Conservation (phyloP, 2,113 vertebrate species). For the zebrafish (Danio rerio) region DNA sequence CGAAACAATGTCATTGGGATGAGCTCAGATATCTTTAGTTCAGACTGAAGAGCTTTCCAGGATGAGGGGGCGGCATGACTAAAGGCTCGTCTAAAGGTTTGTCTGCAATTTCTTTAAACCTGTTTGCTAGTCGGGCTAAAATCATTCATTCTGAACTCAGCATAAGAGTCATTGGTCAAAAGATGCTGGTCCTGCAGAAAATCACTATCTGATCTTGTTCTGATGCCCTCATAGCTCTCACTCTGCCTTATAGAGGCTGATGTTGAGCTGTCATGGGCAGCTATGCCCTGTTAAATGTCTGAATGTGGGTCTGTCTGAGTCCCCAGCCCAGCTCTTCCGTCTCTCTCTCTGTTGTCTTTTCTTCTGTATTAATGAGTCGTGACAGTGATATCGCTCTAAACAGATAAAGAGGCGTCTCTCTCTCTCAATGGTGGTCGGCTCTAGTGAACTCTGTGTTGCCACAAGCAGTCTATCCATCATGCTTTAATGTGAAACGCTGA, state of each 20-base stretch:
- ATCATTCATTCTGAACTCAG: too few species aligned
- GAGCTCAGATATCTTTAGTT: too few species aligned
- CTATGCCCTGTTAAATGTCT: conserved; percentile 27
- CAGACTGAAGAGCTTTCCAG: too few species aligned
- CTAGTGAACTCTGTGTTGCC: neutral
- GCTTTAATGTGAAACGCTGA: conserved; percentile 26
- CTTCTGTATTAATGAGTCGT: conserved; percentile 46
- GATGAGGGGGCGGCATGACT: too few species aligned
- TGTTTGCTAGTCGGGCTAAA: too few species aligned
- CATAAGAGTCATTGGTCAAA: too few species aligned
- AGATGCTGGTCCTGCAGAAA: too few species aligned
- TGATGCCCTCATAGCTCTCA: neutral
- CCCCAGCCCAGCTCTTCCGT: neutral
- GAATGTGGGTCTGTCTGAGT: neutral
- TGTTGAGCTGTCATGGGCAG: conserved; percentile 6
- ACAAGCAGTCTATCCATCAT: conserved; percentile 27
- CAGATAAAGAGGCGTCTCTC: conserved; percentile 40
- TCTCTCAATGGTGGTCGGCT: conserved; percentile 14
- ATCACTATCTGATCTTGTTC: too few species aligned
- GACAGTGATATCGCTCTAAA: conserved; percentile 48
- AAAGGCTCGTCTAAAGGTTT: too few species aligned
- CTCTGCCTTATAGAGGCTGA: conserved; percentile 4
- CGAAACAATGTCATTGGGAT: too few species aligned
- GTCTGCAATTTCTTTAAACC: too few species aligned
- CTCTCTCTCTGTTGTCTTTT: neutral